Percentiles rank a stretch among this genome's conserved stretches.
Evolutionary conservation across 1,140 invertebrate species (phyloP).

Genomic region (Platyscapa corneri): DNA sequence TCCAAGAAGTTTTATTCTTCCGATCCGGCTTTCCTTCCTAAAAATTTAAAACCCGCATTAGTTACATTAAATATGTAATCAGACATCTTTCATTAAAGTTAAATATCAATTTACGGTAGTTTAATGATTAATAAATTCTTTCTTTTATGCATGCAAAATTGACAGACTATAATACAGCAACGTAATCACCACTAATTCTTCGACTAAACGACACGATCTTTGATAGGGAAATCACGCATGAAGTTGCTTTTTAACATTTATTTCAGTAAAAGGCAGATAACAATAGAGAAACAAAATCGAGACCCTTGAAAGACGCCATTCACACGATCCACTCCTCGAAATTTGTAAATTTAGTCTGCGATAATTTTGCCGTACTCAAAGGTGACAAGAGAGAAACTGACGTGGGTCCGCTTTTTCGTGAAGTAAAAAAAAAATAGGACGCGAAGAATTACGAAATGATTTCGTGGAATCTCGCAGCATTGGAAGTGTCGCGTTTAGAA

Average conservation of each 20-base stretch:
- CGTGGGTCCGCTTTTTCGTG: not conserved
- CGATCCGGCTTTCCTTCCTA: not conserved
- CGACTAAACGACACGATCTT: not conserved
- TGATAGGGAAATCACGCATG: not conserved
- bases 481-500: conserved; percentile 4
- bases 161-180: not conserved
- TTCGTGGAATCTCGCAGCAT: conserved; percentile 1
- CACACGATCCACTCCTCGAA: not conserved
- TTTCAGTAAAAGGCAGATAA: not conserved
- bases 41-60: not conserved
- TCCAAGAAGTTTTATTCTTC: not conserved
- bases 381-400: not conserved
- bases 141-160: not conserved
- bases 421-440: not conserved
- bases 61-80: not conserved
- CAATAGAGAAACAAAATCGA: not conserved
- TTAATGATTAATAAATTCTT: not conserved
- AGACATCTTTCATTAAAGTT: not conserved
- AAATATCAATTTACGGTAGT: not conserved
- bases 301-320: not conserved
- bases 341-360: not conserved
- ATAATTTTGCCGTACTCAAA: not conserved
- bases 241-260: not conserved
- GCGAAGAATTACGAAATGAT: not conserved
- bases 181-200: not conserved